Base-by-base conservation (phyloP, 37 sponge, comb jelly and placozoan genomes). In the Haliclona indistincta region DNA sequence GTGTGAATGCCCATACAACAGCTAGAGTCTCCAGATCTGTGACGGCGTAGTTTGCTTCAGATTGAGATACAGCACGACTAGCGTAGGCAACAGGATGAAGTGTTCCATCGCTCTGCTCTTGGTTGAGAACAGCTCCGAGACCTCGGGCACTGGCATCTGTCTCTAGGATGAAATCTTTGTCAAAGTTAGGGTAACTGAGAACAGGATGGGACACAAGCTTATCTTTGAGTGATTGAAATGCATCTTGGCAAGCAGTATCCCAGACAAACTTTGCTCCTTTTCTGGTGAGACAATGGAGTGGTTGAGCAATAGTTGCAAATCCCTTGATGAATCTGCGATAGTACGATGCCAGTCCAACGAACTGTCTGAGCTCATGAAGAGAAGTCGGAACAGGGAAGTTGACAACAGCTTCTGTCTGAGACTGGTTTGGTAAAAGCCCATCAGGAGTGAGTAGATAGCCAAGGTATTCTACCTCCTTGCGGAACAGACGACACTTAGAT, bases 111-210 rank as follows among this genome's bases (percentile, higher is more conserved):
- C 49, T 43, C 13, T 71, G 73, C 33, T 60, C 47, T 52, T 81
- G 87, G 28, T 67, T 56, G 11, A 78, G 40, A 19, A 78, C 79
- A 42, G 79, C 69, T 30, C 79, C 69, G 41, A 78, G 42, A 11
- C 82, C 88, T n/a, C 1, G 35, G 19, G 43, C 58, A 70, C 88
- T 77, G 2, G 88, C 82, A 76, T 82, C 77, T 1, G 77, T 76
- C 20, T 69, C 63, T 13, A 84, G 49, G 51, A 75, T 63, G 45
- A 76, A 68, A 56, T 69, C 37, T 39, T 40, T 41, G 7, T 5
- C 25, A 32, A 80, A 80, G 28, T 80, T 77, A 19, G 75, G 75
- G 36, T 78, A 80, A 5, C 34, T 58, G 4, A 80, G 63, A 8
- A 80, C 17, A 36, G 81, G 75, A 19, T 77, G 55, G 5, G 73